phyloP scores from a whole-genome alignment of 2,113 vertebrate species.

The Spea multiplicata region DNA sequence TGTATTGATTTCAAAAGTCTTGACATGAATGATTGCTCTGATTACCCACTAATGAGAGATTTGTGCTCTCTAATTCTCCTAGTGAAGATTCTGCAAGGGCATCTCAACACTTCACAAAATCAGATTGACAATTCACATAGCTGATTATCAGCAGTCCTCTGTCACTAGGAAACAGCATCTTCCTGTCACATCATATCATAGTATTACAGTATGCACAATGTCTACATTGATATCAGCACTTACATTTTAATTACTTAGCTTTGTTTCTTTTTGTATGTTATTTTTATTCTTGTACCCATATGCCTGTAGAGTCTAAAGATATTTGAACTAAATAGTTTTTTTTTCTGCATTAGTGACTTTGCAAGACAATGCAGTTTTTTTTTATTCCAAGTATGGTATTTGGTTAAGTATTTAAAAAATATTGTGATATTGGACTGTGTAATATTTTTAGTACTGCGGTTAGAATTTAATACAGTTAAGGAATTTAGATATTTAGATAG shows the following conservation, averaged over 20 bases:
- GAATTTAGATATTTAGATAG: too few species aligned
- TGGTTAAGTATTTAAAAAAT: too few species aligned
- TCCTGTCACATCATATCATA: constrained; percentile 11
- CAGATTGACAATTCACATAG: constrained; percentile 11
- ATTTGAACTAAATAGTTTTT: not conserved
- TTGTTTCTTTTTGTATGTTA: not conserved
- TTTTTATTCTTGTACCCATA: too few species aligned
- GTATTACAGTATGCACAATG: constrained; percentile 6
- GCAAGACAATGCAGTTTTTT: not conserved
- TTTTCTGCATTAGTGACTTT: not conserved
- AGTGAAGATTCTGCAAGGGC: constrained; percentile 5
- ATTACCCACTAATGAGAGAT: constrained; percentile 4
- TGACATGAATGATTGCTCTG: constrained; percentile 21
- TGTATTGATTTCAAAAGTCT: constrained; percentile 20
- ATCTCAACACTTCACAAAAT: constrained; percentile 11
- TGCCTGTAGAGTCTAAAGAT: constrained; percentile 4
- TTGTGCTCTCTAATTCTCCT: not conserved
- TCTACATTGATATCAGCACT: not conserved
- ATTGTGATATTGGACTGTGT: too few species aligned
- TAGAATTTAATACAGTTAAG: too few species aligned
- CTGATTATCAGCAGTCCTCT: not conserved
- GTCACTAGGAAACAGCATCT: not conserved
- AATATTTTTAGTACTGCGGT: too few species aligned
- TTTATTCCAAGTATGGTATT: too few species aligned
- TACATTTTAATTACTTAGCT: not conserved